Evolutionary conservation across 2,888 invertebrate species (phyloP), one percentile per base, ranked within the genome.

Genomic region (Octodonta nipae): DNA sequence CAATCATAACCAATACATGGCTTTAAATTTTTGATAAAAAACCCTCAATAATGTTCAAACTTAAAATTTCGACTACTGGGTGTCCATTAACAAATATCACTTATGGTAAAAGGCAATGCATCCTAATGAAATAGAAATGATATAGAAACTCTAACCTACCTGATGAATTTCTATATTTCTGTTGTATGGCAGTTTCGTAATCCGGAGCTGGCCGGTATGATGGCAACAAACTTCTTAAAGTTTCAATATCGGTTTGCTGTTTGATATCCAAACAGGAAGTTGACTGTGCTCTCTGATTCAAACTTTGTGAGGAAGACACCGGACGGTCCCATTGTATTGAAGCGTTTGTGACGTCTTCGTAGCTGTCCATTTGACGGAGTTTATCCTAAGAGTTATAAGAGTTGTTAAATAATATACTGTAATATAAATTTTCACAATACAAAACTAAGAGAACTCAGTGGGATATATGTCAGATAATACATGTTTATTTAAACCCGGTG

Each of bases 111-210:
- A n/a, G n/a, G n/a, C n/a, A n/a, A n/a, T n/a, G n/a, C n/a, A n/a
- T n/a, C n/a, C n/a, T n/a, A n/a, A n/a, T n/a, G n/a, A n/a, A n/a
- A n/a, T n/a, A n/a, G n/a, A n/a, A n/a, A n/a, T n/a, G n/a, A n/a
- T n/a, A n/a, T n/a, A n/a, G 7, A 20, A 20, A 20, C 6, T 20
- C n/a, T 20, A 20, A 20, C 10, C 26, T 28, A 37, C 40, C 40
- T n/a, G 67, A 61, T n/a, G 67, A 67, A 15, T 67, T 71, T 28
- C 74, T 68, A 60, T 83, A 82, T 56, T 87, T 87, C 50, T 85
- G 80, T 55, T 85, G 84, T 38, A 93, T 71, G 8, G 92, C 91
- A 0, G 88, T 87, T 55, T 92, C 91, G 60, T 95, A 95, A 63
- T 92, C 92, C 0, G 95, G 93, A 2, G 91, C 88, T 1, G 85